Base-by-base conservation (phyloP, 2,888 invertebrate genomes). In the Portevinia maculata region DNA sequence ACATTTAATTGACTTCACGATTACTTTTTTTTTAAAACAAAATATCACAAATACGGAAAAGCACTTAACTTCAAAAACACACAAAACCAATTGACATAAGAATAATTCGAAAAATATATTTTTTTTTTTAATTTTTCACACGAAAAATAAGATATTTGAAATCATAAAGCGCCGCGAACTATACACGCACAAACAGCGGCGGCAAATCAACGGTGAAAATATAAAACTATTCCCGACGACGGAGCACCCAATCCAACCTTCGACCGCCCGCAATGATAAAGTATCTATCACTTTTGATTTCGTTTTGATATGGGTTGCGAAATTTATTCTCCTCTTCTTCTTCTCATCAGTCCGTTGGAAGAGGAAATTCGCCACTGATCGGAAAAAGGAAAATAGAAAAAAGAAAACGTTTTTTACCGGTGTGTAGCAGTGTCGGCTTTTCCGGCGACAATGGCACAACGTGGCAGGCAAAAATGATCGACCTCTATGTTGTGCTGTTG, bases 41-140 rank as follows among this genome's bases (percentile, higher is more conserved):
- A 73, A 79, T 67, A 79, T 79, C 67, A 79, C 79, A 48, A 6
- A 28, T 3, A 48, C 48, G 32, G 28, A 34, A 53, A 41, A 30
- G 55, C 48, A 48, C 64, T 65, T 9, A 46, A 69, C 46, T 21
- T 9, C 57, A n/a, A 55, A 2, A 67, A 39, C 32, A 11, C 53
- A 76, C 71, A 44, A 78, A 50, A 78, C 78, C 57, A 78, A 59
- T 65, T 78, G 71, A 71, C 71, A 65, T 59, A 73, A 59, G 59
- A 50, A 24, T 3, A 24, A 24, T 5, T 24, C 5, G 24, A 24
- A 24, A 24, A 24, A 24, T 3, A 24, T 3, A 24, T 24, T 24
- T 24, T 24, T 24, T 24, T 24, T n/a, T n/a, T n/a, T n/a, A n/a
- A n/a, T n/a, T n/a, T n/a, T 65, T n/a, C 19, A 5, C 44, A 4